These are phyloP conservation scores for Lumbricus terrestris DNA, from an alignment of 2,888 invertebrate species.

Conservation along the genomic window DNA sequence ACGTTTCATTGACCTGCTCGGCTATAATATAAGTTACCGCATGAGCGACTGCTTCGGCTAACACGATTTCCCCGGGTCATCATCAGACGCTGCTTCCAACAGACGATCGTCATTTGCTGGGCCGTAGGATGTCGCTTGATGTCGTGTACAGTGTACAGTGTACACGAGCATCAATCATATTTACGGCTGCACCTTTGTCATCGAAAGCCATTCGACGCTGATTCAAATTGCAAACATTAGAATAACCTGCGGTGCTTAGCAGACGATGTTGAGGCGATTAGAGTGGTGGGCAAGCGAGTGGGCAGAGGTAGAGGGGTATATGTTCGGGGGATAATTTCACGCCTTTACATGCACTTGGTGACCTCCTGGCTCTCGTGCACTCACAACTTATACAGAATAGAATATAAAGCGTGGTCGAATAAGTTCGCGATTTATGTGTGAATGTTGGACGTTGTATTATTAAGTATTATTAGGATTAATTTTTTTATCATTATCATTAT, in stretches of 20 bases:
- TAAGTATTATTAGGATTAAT: too few species aligned
- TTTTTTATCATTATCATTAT: too few species aligned
- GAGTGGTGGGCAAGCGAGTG: not conserved
- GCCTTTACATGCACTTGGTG: not conserved
- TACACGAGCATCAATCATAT: not conserved
- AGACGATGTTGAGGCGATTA: not conserved
- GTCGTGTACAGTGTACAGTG: not conserved
- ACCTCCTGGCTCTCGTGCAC: not conserved
- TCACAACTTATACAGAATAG: not conserved
- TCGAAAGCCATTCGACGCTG: not conserved
- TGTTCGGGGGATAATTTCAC: not conserved
- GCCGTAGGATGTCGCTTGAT: not conserved
- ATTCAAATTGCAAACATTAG: not conserved
- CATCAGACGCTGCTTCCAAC: not conserved
- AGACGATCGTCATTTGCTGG: not conserved
- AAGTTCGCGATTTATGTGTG: not conserved
- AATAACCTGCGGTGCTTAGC: not conserved
- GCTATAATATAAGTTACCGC: too few species aligned
- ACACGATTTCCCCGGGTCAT: not conserved
- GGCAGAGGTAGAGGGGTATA: not conserved
- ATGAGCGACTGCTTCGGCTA: not conserved
- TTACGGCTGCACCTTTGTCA: not conserved
- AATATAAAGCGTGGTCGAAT: not conserved
- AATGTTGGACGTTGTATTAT: not conserved
- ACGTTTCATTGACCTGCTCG: too few species aligned